These are phyloP conservation scores for Ennomos fuscantarius DNA, from an alignment of 2,888 invertebrate species.

Conservation along the genomic window DNA sequence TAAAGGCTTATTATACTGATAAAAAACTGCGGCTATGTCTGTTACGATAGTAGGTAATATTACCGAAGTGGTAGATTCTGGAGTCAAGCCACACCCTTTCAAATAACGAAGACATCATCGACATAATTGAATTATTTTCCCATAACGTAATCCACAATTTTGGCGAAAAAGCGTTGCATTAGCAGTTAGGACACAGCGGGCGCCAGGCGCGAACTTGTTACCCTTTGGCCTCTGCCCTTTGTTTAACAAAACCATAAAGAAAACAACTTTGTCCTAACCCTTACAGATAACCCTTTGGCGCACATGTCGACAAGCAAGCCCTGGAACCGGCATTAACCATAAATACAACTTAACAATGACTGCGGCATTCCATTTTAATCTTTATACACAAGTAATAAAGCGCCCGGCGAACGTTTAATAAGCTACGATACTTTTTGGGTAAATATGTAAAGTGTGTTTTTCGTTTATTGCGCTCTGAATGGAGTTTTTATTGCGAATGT, in stretches of 20 bases:
- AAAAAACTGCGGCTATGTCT: too few species aligned
- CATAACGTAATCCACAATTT: conserved; percentile 58
- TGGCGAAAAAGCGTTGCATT: conserved; percentile 54
- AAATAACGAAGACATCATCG: conserved; percentile 59
- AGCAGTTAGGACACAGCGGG: conserved; percentile 55
- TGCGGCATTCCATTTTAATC: conserved; percentile 31
- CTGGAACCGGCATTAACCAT: conserved; percentile 49
- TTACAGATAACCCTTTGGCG: conserved; percentile 67
- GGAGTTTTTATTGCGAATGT: conserved; percentile 71
- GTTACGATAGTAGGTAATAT: too few species aligned
- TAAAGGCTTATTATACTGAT: too few species aligned
- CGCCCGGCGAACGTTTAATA: conserved; percentile 27
- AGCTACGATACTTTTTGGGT: conserved; percentile 28
- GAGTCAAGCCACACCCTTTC: conserved; percentile 14
- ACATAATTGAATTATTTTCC: conserved; percentile 43
- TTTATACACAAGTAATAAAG: conserved; percentile 33
- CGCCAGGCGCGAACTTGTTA: conserved; percentile 72
- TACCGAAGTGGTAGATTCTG: too few species aligned
- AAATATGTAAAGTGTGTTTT: conserved; percentile 46
- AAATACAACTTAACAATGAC: conserved; percentile 27
- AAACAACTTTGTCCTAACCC: conserved; percentile 75
- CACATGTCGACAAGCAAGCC: conserved; percentile 59
- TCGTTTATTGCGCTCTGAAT: conserved; percentile 57
- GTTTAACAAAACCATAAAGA: conserved; percentile 69
- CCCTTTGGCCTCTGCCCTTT: conserved; percentile 69